Evolutionary conservation across 2,797 vertebrate species (phyloP).

Genomic region (Lacerta bilineata): DNA sequence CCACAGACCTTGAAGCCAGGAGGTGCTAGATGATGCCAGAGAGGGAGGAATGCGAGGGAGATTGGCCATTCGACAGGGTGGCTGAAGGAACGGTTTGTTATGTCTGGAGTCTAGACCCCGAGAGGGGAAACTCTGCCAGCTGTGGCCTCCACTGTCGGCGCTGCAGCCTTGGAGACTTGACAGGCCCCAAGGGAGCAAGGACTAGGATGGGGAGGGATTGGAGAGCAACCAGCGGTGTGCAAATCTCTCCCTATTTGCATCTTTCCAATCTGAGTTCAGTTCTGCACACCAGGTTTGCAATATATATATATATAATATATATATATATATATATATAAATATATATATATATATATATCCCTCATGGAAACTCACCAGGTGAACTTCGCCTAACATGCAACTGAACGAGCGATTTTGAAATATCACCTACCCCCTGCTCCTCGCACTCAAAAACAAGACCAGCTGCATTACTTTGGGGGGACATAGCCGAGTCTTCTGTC

Average conservation of each 20-base stretch:
- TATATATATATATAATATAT: too few relatives aligned
- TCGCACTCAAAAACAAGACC: background rate
- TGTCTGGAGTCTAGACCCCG: background rate
- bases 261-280: too few relatives aligned
- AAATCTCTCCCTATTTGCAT: too few relatives aligned
- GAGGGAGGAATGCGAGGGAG: background rate
- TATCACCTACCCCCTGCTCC: background rate
- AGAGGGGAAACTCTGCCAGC: background rate
- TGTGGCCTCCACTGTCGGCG: background rate
- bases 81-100: background rate
- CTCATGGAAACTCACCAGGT: too few relatives aligned
- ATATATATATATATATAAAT: too few relatives aligned
- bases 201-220: too few relatives aligned
- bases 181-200: background rate
- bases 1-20: background rate
- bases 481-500: too few relatives aligned
- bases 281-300: too few relatives aligned
- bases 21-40: background rate
- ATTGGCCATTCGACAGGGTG: background rate
- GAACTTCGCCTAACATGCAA: too few relatives aligned
- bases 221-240: background rate
- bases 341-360: too few relatives aligned
- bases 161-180: background rate
- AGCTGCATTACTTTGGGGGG: too few relatives aligned
- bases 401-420: too few relatives aligned